Evolutionary conservation across 2,888 invertebrate species (phyloP).

Genomic region (Caenorhabditis wallacei): DNA sequence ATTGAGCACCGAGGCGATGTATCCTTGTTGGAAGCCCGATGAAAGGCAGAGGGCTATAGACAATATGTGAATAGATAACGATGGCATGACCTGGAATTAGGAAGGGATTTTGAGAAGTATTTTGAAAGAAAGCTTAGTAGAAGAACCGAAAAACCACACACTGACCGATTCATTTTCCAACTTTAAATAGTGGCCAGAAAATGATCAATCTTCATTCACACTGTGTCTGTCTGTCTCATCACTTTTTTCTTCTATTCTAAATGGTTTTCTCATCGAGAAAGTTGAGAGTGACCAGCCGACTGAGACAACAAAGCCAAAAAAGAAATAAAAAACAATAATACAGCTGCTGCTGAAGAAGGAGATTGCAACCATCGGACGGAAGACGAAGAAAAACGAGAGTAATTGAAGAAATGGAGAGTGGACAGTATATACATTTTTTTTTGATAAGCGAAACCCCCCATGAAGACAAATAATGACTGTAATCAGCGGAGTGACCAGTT

Average conservation of each 20-base stretch:
- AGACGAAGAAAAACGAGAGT: neutral
- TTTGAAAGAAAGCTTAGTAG: too few relatives aligned
- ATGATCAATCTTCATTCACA: conserved; percentile 45
- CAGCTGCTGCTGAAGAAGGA: conserved; percentile 51
- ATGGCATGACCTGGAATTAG: conserved; percentile 71
- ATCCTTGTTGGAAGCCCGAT: conserved; percentile 78
- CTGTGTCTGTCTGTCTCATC: too few relatives aligned
- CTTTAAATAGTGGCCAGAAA: conserved; percentile 38
- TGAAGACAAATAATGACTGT: neutral
- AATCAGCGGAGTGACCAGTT: conserved; percentile 54
- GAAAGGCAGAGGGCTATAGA: conserved; percentile 75
- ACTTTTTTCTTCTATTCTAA: too few relatives aligned
- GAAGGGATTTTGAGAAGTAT: neutral
- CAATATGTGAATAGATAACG: conserved; percentile 73
- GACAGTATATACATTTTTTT: conserved; percentile 18
- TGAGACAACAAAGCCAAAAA: conserved; percentile 51
- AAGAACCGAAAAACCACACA: too few relatives aligned
- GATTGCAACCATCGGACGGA: neutral
- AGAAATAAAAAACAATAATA: conserved; percentile 54
- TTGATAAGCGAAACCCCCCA: conserved; percentile 45
- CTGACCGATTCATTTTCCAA: neutral
- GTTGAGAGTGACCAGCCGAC: conserved; percentile 47
- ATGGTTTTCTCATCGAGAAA: too few relatives aligned
- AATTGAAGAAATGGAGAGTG: neutral
- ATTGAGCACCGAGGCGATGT: conserved; percentile 78